phyloP scores from a whole-genome alignment of 2,888 invertebrate genomes.

The Lissonota sp. region DNA sequence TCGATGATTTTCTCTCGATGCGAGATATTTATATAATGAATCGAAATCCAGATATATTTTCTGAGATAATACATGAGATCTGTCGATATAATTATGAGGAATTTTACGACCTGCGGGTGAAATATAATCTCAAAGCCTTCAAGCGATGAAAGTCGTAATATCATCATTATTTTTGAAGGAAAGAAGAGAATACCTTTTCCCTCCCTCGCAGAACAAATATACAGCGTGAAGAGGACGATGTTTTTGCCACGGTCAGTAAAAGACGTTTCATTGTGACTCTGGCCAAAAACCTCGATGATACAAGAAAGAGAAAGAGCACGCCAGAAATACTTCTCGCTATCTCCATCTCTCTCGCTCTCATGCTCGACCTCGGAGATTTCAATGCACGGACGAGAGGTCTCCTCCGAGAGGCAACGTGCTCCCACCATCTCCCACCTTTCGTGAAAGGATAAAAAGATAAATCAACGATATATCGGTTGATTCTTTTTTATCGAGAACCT shows the following conservation, averaged over 20 bases:
- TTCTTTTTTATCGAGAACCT: background rate
- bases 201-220: background rate
- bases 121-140: background rate
- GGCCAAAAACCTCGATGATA: slow-evolving; percentile 67
- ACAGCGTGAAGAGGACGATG: slow-evolving; percentile 56
- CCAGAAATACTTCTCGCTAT: slow-evolving; percentile 4
- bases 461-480: background rate
- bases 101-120: too few species aligned
- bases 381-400: slow-evolving; percentile 69
- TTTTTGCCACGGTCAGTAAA: slow-evolving; percentile 73
- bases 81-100: too few species aligned
- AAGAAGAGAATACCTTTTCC: background rate
- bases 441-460: background rate
- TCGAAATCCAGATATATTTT: too few species aligned
- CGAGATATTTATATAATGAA: too few species aligned
- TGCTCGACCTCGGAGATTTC: slow-evolving; percentile 71
- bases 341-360: slow-evolving; percentile 42
- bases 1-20: background rate
- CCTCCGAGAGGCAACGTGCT: slow-evolving; percentile 23
- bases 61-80: too few species aligned
- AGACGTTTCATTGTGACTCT: slow-evolving; percentile 57
- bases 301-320: slow-evolving; percentile 29
- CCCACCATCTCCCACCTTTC: slow-evolving; percentile 10
- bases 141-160: slow-evolving; percentile 6
- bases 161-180: slow-evolving; percentile 6